Conservation (phyloP, 1,140 invertebrate genomes). For the Scaptodrosophila lebanonensis region DNA sequence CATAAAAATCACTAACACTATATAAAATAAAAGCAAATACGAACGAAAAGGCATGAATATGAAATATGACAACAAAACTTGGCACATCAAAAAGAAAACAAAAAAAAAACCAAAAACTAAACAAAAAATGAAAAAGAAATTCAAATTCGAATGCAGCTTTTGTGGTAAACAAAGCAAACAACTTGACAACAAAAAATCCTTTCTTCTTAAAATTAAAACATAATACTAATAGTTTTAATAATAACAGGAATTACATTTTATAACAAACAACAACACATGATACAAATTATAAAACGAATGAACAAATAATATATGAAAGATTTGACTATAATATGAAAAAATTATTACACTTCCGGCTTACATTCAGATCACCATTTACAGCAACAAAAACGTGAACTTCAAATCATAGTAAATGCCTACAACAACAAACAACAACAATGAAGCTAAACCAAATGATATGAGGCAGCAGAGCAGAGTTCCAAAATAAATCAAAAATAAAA, state of each 20-base stretch:
- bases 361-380: slow-evolving; percentile 36
- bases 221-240: slow-evolving; percentile 26
- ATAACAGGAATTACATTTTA: slow-evolving; percentile 14
- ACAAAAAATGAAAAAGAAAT: slow-evolving; percentile 20
- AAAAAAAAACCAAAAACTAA: slow-evolving; percentile 24
- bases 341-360: slow-evolving; percentile 44
- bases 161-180: slow-evolving; percentile 24
- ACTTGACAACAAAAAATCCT: slow-evolving; percentile 56
- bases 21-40: slow-evolving; percentile 28
- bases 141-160: slow-evolving; percentile 43
- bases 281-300: slow-evolving; percentile 14
- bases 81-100: slow-evolving; percentile 19
- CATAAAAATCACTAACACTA: slow-evolving; percentile 50
- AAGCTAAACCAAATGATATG: slow-evolving; percentile 33
- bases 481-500: no score
- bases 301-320: slow-evolving; percentile 16
- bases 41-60: slow-evolving; percentile 49
- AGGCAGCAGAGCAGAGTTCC: neutral
- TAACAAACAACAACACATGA: slow-evolving; percentile 10
- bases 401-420: slow-evolving; percentile 61
- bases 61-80: slow-evolving; percentile 13
- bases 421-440: slow-evolving; percentile 45
- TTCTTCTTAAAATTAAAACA: slow-evolving; percentile 63
- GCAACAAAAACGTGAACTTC: slow-evolving; percentile 10
- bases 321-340: slow-evolving; percentile 21